phyloP scores from a whole-genome alignment of 2,797 vertebrate genomes.

The Acanthiza pusilla region DNA sequence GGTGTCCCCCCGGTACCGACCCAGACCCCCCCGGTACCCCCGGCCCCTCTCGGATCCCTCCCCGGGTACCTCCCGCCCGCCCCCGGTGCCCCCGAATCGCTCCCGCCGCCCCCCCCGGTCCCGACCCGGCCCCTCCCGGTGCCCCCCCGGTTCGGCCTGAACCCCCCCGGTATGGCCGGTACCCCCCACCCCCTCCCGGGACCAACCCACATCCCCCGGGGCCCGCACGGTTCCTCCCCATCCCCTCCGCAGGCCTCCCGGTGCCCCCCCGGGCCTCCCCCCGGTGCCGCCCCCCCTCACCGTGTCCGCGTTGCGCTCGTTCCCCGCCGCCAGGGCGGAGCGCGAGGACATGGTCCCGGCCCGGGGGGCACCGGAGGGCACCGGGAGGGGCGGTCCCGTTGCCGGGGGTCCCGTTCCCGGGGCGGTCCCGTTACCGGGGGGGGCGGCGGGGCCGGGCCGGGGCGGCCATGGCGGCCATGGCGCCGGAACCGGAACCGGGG shows the following conservation, averaged over 20 bases:
- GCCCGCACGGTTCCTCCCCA: too few relatives aligned
- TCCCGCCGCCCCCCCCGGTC: too few relatives aligned
- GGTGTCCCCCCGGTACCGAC: too few relatives aligned
- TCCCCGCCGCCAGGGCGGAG: neutral
- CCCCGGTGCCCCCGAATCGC: too few relatives aligned
- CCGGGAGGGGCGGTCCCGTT: neutral
- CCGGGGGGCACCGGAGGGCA: neutral
- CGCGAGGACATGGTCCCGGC: neutral
- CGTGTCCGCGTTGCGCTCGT: neutral
- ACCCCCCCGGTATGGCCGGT: neutral
- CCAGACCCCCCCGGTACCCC: too few relatives aligned
- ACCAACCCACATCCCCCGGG: too few relatives aligned
- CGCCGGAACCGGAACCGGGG: neutral
- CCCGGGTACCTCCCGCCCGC: too few relatives aligned
- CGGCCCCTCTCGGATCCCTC: too few relatives aligned
- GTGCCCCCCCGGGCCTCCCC: neutral
- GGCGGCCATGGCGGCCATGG: neutral
- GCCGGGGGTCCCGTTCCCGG: neutral
- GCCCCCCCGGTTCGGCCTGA: too few relatives aligned
- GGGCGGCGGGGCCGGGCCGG: neutral
- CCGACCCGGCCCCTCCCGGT: neutral
- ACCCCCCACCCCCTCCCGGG: too few relatives aligned
- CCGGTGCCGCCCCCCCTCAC: neutral
- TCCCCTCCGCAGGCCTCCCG: too few relatives aligned
- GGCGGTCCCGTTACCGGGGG: neutral